A percentile compares a stretch with the other conserved stretches of the same genome.
These are phyloP conservation scores for Poliocrania exsul DNA, from an alignment of 2,797 vertebrate genomes.

Conservation along the genomic window DNA sequence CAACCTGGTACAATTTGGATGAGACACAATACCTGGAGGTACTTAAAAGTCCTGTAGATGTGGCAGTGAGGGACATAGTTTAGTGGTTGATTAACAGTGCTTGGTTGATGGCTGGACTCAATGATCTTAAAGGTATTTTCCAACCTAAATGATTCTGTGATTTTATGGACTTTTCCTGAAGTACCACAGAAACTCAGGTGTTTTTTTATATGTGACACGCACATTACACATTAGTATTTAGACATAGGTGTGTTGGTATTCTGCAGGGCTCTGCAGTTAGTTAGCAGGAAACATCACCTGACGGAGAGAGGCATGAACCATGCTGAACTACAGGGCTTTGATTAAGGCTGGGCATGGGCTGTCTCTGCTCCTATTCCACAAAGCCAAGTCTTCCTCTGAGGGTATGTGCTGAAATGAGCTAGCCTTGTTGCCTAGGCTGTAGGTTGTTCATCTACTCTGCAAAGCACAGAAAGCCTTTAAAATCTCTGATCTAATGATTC, in stretches of 20 bases:
- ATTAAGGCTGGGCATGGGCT: accelerated
- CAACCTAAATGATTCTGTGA: neutral
- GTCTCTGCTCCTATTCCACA: neutral
- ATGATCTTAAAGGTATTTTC: neutral
- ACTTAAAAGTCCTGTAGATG: neutral
- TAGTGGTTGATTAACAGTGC: neutral
- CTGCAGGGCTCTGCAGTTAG: neutral
- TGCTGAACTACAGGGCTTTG: neutral
- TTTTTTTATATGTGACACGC: neutral
- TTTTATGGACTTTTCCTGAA: neutral
- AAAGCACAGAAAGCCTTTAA: neutral
- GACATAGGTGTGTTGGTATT: no score
- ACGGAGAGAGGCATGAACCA: neutral
- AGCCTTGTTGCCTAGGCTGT: neutral
- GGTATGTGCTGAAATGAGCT: neutral
- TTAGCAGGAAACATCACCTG: neutral
- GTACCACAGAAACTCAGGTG: neutral
- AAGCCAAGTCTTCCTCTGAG: neutral
- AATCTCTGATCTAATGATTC: neutral
- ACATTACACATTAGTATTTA: neutral
- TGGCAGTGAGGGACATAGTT: neutral
- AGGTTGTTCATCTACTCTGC: neutral
- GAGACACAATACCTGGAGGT: neutral
- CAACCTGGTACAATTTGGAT: neutral
- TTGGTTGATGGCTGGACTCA: neutral